A percentile compares a stretch with the other conserved stretches of the same genome.
These are phyloP conservation scores for Drosophila cardini DNA, from an alignment of 1,140 invertebrate species.

Conservation along the genomic window DNA sequence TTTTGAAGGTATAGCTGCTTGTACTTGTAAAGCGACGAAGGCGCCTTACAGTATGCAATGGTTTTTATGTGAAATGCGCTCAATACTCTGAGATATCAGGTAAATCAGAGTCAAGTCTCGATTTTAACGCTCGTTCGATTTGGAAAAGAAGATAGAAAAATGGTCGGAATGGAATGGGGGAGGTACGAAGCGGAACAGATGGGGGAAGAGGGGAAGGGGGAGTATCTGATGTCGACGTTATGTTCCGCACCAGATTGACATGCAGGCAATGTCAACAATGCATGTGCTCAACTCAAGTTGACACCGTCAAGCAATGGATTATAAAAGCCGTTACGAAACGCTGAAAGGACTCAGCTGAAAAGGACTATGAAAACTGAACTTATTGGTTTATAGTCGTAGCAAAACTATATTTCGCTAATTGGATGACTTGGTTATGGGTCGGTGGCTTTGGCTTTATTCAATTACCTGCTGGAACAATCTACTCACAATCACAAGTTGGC, in stretches of 20 bases:
- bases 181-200: neutral
- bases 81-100: no score
- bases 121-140: neutral
- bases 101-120: no score
- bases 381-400: no score
- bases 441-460: no score
- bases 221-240: slow-evolving; percentile 4
- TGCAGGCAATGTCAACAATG: slow-evolving; percentile 19
- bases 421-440: neutral
- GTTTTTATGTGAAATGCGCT: no score
- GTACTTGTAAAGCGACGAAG: no score
- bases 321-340: neutral
- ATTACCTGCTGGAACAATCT: neutral
- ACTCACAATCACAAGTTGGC: neutral
- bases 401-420: slow-evolving; percentile 6
- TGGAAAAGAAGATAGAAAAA: neutral
- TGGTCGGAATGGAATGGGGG: neutral
- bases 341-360: neutral
- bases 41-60: no score
- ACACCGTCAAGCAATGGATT: neutral
- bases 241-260: slow-evolving; percentile 11
- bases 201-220: neutral
- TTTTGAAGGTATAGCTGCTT: no score
- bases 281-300: slow-evolving; percentile 4
- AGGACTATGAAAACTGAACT: no score